Base-by-base conservation (phyloP, 2,797 vertebrate genomes). In the Streptopelia turtur region DNA sequence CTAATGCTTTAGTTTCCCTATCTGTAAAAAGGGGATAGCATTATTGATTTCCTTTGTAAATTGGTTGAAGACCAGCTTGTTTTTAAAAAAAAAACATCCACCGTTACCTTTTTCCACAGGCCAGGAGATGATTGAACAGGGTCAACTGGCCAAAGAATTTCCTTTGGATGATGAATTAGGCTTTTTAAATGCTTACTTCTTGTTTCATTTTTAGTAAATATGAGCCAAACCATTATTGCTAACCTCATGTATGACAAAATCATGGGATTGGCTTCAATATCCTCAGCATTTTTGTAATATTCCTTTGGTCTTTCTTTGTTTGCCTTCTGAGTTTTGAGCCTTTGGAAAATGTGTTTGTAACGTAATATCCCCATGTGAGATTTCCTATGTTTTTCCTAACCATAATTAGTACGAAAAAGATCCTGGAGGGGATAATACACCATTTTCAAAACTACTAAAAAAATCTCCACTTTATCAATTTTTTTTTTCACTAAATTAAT, bases 1-100 rank as follows among this genome's bases (percentile, higher is more conserved):
- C 65, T 79, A 90, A 69, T 56, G 56, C 86, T 93, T 95, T 16
- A 3, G 74, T 90, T 95, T 94, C 90, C 57, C 45, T 77, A 11
- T 63, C 82, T 94, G 59, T 82, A 85, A 93, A 90, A 91, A 43
- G 49, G 57, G 59, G 66, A 65, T 88, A 90, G 39, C 20, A 5
- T 76, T 94, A 96, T 65, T 92, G 93, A 95, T 94, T 90, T 95
- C 77, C 88, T 89, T 81, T 79, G 24, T 63, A 86, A 96, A 63
- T 35, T 93, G 63, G 55, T 89, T 92, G 86, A 88, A 84, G 77
- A 94, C 52, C 24, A 72, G 49, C 63, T 65, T 77, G 55, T n/a
- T 70, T 70, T 52, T 88, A 86, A 87, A 57, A 86, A 75, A 2
- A 37, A 88, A 74, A 2, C 15, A 72, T 11, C 55, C 59, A n/a